A percentile compares a stretch with the other conserved stretches of the same genome.
phyloP scores from a whole-genome alignment of 2,797 vertebrate species.

The Acestrorhynchus altus region DNA sequence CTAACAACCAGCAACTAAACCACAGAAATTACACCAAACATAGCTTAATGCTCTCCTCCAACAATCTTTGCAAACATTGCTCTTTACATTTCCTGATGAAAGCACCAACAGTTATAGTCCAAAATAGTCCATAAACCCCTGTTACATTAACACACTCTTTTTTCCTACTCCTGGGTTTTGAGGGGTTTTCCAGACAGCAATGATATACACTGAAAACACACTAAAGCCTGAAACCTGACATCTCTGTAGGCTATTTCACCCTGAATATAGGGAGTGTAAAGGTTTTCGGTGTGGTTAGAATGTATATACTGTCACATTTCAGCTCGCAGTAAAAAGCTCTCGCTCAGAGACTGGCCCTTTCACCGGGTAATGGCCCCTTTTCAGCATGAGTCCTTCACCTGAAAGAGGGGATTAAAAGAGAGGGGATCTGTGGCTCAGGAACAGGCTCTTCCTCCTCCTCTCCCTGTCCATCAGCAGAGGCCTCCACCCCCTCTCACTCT shows the following conservation, averaged over 20 bases:
- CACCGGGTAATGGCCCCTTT: conserved; percentile 16
- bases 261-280: background rate
- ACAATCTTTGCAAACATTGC: too few relatives aligned
- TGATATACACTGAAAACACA: background rate
- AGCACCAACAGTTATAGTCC: background rate
- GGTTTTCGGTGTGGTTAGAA: background rate
- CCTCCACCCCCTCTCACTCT: background rate
- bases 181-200: background rate
- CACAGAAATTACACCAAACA: too few relatives aligned
- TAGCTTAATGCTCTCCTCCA: too few relatives aligned
- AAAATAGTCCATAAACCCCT: background rate
- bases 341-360: background rate
- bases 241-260: background rate
- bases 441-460: conserved; percentile 13
- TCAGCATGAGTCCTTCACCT: background rate
- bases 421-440: background rate
- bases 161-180: background rate
- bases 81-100: too few relatives aligned
- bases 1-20: background rate
- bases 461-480: background rate
- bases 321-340: background rate
- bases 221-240: background rate
- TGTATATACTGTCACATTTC: background rate
- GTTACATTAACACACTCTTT: too few relatives aligned
- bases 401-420: conserved; percentile 5